A percentile compares a stretch with the other conserved stretches of the same genome.
These are phyloP conservation scores for Stratiomys singularior DNA, from an alignment of 2,888 invertebrate genomes.

Conservation along the genomic window DNA sequence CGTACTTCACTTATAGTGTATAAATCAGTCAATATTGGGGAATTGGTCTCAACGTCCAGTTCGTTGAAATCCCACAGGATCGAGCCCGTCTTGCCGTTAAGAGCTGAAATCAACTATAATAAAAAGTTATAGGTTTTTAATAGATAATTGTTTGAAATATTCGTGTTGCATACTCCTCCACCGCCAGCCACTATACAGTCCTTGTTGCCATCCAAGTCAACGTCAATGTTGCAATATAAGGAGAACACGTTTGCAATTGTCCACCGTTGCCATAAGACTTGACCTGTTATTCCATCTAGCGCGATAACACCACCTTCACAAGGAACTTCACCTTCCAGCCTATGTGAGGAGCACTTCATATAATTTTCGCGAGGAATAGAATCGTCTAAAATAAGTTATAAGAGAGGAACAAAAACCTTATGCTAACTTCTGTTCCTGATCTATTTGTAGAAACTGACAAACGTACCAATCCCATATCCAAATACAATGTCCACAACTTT, in stretches of 20 bases:
- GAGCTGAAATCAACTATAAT: slow-evolving; percentile 70
- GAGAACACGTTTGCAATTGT: slow-evolving; percentile 78
- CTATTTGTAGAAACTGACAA: neutral
- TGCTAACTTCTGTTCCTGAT: neutral
- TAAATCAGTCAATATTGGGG: slow-evolving; percentile 68
- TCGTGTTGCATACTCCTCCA: slow-evolving; percentile 71
- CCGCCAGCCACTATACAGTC: slow-evolving; percentile 81
- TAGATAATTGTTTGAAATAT: neutral
- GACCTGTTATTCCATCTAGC: slow-evolving; percentile 77
- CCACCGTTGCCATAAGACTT: slow-evolving; percentile 80
- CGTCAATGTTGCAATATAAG: slow-evolving; percentile 76
- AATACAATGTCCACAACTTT: slow-evolving; percentile 77
- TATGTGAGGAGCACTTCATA: slow-evolving; percentile 70
- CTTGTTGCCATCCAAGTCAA: slow-evolving; percentile 73
- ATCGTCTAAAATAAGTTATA: slow-evolving; percentile 57
- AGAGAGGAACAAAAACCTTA: neutral
- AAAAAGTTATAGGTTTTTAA: no score
- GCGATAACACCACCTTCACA: slow-evolving; percentile 82
- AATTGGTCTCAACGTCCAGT: slow-evolving; percentile 64
- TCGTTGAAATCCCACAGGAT: slow-evolving; percentile 71
- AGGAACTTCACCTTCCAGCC: slow-evolving; percentile 74
- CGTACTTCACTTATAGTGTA: slow-evolving; percentile 77
- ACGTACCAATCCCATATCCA: slow-evolving; percentile 79
- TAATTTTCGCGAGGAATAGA: slow-evolving; percentile 68
- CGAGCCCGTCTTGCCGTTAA: slow-evolving; percentile 75